Conservation (phyloP, 1,140 invertebrate species). For the Sarcophaga bullata region DNA sequence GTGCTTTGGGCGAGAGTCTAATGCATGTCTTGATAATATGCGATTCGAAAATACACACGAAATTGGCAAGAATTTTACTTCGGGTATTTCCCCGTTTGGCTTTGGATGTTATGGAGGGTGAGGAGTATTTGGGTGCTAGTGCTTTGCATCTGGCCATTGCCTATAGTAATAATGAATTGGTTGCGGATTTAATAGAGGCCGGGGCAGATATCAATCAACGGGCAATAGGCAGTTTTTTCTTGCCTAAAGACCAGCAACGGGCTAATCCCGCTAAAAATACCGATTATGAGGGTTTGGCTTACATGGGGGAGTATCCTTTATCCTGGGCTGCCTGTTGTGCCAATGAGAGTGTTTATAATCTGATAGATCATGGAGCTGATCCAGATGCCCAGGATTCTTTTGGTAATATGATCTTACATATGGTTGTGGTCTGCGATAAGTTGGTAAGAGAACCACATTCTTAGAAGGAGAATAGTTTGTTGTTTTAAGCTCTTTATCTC, state of each 20-base stretch:
- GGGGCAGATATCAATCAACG: constrained; percentile 92
- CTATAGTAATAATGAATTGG: constrained; percentile 95
- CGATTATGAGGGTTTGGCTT: constrained; percentile 95
- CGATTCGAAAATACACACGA: constrained; percentile 79
- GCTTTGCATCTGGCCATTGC: constrained; percentile 96
- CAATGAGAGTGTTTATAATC: constrained; percentile 97
- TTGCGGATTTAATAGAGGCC: constrained; percentile 89
- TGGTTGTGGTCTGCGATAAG: constrained; percentile 98
- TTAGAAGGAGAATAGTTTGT: background rate
- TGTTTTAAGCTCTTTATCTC: background rate
- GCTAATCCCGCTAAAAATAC: constrained; percentile 79
- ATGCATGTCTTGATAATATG: constrained; percentile 95
- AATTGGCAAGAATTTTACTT: constrained; percentile 86
- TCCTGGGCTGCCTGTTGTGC: constrained; percentile 97
- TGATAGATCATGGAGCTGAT: constrained; percentile 90
- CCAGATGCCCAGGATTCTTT: constrained; percentile 92
- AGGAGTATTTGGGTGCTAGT: constrained; percentile 96
- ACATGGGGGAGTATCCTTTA: constrained; percentile 95
- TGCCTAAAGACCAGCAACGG: constrained; percentile 90
- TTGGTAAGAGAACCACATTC: constrained; percentile 72
- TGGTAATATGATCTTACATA: constrained; percentile 97
- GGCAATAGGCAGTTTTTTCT: constrained; percentile 92
- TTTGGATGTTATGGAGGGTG: constrained; percentile 94
- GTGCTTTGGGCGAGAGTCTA: constrained; percentile 92
- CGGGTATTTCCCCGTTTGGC: constrained; percentile 92